Evolutionary conservation across 2,113 vertebrate genomes (phyloP).

Genomic region (Noctilio leporinus): DNA sequence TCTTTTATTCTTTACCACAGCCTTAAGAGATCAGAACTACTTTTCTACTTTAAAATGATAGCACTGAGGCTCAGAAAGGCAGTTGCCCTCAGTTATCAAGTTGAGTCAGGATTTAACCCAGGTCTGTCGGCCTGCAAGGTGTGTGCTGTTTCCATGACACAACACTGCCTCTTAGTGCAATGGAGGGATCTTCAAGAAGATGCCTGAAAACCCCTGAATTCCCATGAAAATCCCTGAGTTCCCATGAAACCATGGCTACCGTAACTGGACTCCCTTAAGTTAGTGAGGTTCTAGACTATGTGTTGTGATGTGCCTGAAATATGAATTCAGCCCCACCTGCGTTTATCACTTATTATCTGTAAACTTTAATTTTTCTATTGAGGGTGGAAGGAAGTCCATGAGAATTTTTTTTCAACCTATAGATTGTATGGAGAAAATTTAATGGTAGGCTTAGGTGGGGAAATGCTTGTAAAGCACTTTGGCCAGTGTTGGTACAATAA

Average conservation of each 20-base stretch:
- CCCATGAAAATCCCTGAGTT: accelerated
- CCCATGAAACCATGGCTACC: accelerated
- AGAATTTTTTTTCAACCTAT: background rate
- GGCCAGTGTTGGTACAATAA: background rate
- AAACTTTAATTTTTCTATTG: background rate
- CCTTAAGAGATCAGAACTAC: background rate
- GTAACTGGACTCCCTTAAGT: too few species aligned
- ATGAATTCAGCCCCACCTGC: background rate
- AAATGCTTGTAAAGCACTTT: background rate
- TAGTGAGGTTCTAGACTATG: too few species aligned
- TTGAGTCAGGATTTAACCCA: background rate
- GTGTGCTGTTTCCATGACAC: background rate
- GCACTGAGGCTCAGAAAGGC: background rate
- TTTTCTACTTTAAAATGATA: background rate
- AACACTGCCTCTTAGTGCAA: too few species aligned
- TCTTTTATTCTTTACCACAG: background rate
- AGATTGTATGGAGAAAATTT: background rate
- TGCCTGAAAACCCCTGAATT: background rate
- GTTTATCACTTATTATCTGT: background rate
- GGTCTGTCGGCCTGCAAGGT: background rate
- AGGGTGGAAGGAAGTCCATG: background rate
- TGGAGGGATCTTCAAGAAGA: background rate
- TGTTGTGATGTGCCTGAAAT: accelerated
- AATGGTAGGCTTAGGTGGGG: background rate
- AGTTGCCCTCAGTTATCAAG: background rate